Conservation (phyloP, 2,113 vertebrate species). For the Cryptotis parvus region DNA sequence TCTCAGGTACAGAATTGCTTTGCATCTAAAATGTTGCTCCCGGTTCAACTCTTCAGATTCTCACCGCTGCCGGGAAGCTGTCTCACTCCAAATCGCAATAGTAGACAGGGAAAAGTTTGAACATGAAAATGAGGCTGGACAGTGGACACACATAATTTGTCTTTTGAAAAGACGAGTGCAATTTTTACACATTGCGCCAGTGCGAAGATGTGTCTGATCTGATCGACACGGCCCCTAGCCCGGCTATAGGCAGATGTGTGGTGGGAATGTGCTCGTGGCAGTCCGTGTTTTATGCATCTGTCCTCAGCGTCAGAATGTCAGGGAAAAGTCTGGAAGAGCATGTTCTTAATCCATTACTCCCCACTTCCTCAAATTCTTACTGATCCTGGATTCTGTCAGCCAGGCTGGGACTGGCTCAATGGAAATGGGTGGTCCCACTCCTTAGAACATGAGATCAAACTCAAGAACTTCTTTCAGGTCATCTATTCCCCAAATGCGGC, state of each 20-base stretch:
- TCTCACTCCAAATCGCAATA: neutral
- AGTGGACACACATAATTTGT: neutral
- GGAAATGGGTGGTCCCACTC: neutral
- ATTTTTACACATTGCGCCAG: slow-evolving; percentile 13
- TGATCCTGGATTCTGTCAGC: neutral
- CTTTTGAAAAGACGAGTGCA: neutral
- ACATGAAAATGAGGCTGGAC: neutral
- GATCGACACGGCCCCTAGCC: neutral
- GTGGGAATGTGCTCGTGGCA: neutral
- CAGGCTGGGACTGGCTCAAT: neutral
- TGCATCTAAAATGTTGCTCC: neutral
- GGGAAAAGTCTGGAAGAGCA: neutral
- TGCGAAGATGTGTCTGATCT: slow-evolving; percentile 5
- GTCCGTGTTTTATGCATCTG: neutral
- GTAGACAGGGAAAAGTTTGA: neutral
- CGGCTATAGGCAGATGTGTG: neutral
- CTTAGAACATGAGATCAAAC: neutral
- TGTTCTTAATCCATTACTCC: neutral
- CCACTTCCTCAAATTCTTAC: neutral
- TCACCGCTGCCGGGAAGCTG: neutral
- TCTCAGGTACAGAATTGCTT: slow-evolving; percentile 38
- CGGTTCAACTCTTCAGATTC: neutral
- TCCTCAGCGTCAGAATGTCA: neutral
- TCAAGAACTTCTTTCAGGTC: neutral
- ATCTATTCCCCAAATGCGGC: neutral